Conservation (phyloP, 2,888 invertebrate genomes). For the Acanthosepion esculentum region DNA sequence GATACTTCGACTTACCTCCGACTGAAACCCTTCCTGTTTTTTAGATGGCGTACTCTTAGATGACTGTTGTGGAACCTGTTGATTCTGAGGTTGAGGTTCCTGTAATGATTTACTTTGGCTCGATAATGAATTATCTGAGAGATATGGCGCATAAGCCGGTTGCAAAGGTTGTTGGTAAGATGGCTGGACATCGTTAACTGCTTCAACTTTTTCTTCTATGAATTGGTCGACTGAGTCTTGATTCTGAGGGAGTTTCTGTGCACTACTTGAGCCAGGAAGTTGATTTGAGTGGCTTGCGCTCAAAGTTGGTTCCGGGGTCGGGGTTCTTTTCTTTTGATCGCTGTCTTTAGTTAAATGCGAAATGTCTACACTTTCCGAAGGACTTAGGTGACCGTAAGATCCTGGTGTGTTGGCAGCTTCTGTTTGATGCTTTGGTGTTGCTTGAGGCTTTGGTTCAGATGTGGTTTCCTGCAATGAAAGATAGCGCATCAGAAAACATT, state of each 20-base stretch:
- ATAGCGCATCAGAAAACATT: not conserved
- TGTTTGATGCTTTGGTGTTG: not conserved
- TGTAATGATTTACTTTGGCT: not conserved
- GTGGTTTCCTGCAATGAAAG: not conserved
- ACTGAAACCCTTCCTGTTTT: not conserved
- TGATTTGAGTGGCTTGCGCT: not conserved
- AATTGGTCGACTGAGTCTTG: not conserved
- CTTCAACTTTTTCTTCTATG: not conserved
- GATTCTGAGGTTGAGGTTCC: not conserved
- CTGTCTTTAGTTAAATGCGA: conserved; percentile 13
- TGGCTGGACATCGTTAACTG: not conserved
- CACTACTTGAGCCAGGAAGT: not conserved
- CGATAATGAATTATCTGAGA: not conserved
- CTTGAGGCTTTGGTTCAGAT: not conserved
- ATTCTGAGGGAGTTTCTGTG: not conserved
- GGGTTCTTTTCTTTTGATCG: not conserved
- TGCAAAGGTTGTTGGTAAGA: conserved; percentile 20
- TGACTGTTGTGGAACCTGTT: not conserved
- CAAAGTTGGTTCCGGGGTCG: not conserved
- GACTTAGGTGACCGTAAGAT: not conserved
- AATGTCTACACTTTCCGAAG: not conserved
- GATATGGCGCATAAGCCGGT: not conserved
- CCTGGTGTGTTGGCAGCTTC: conserved; percentile 2
- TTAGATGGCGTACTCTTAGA: not conserved
- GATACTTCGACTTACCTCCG: not conserved